phyloP scores from a whole-genome alignment of 2,888 invertebrate species.

The Eubasilissa splendida region DNA sequence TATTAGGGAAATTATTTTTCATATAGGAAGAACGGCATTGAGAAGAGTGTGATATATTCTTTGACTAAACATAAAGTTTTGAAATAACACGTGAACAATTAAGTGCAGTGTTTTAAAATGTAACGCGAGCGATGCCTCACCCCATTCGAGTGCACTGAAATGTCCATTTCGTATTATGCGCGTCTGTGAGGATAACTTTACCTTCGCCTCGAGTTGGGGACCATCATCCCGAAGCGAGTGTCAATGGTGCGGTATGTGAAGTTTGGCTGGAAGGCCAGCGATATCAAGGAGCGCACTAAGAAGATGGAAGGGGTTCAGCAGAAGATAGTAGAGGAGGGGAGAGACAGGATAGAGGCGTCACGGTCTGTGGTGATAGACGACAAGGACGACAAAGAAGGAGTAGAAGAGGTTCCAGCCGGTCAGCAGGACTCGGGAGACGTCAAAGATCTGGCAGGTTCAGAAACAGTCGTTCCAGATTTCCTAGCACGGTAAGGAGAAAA shows the following conservation, averaged over 20 bases:
- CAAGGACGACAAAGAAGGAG: background rate
- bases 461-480: slow-evolving; percentile 2
- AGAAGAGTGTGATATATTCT: too few species aligned
- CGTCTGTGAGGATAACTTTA: background rate
- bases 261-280: slow-evolving; percentile 22
- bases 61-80: too few species aligned
- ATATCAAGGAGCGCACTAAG: background rate
- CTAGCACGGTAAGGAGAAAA: slow-evolving; percentile 30
- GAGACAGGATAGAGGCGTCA: background rate
- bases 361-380: background rate
- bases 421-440: background rate
- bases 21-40: too few species aligned
- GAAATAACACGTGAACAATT: too few species aligned
- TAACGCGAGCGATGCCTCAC: slow-evolving; percentile 8
- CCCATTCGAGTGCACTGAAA: slow-evolving; percentile 25
- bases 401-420: background rate
- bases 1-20: too few species aligned
- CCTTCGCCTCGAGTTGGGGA: background rate
- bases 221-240: background rate
- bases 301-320: slow-evolving; percentile 14
- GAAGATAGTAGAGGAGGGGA: slow-evolving; percentile 12
- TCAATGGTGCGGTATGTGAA: slow-evolving; percentile 18
- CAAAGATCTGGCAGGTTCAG: background rate
- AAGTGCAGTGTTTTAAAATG: too few species aligned
- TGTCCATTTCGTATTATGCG: background rate